phyloP scores from a whole-genome alignment of 2,888 invertebrate genomes.

The Apoderus coryli region DNA sequence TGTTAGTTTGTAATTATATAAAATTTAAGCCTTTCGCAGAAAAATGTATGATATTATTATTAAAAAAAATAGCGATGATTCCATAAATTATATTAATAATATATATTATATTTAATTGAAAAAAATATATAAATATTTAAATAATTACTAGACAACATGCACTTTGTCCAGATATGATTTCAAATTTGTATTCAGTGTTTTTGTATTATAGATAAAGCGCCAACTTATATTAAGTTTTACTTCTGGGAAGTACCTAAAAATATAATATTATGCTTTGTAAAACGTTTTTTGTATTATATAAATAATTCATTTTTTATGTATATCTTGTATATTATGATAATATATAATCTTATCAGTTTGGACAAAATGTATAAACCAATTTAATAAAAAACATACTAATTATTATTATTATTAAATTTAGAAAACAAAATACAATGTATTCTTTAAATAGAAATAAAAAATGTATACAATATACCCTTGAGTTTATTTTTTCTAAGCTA shows the following conservation, averaged over 20 bases:
- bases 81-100: no score
- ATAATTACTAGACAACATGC: conserved; percentile 16
- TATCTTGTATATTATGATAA: conserved; percentile 25
- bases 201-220: conserved; percentile 18
- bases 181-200: conserved; percentile 18
- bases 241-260: conserved; percentile 29
- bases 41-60: conserved; percentile 27
- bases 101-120: no score
- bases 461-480: conserved; percentile 19
- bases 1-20: conserved; percentile 31
- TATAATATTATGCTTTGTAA: conserved; percentile 23
- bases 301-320: no score
- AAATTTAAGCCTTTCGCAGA: conserved; percentile 32
- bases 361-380: conserved; percentile 30
- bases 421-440: conserved; percentile 35
- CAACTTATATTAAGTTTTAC: conserved; percentile 22
- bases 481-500: neutral
- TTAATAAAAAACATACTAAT: no score
- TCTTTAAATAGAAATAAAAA: conserved; percentile 35
- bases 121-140: neutral
- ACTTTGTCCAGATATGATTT: conserved; percentile 29
- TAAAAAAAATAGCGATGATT: no score
- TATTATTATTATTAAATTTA: conserved; percentile 34
- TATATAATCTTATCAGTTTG: conserved; percentile 26
- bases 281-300: no score